Evolutionary conservation across 1,140 invertebrate species (phyloP).

Genomic region (Acromyrmex charruanus): DNA sequence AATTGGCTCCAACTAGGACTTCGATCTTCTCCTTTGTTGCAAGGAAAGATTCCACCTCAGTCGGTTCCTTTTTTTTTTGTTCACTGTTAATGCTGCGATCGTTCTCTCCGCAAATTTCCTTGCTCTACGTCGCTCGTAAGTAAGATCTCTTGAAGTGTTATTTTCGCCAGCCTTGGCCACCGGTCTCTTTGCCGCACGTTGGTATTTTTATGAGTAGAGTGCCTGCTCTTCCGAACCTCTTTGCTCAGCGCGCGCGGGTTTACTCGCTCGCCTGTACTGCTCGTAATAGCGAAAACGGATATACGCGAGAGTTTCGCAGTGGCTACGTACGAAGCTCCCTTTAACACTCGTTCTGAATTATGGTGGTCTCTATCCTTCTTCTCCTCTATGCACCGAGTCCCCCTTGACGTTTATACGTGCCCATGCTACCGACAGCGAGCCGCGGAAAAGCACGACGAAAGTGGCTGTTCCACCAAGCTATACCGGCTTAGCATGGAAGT

Average conservation of each 20-base stretch:
- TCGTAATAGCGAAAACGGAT: slow-evolving; percentile 43
- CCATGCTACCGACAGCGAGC: slow-evolving; percentile 46
- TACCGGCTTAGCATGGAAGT: slow-evolving; percentile 66
- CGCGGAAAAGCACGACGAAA: slow-evolving; percentile 66
- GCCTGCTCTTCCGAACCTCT: slow-evolving; percentile 66
- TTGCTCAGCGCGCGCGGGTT: slow-evolving; percentile 28
- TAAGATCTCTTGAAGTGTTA: slow-evolving; percentile 79
- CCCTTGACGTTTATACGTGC: slow-evolving; percentile 62
- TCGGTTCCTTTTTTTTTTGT: slow-evolving; percentile 53
- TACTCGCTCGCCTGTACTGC: slow-evolving; percentile 44
- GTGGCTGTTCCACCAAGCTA: slow-evolving; percentile 62
- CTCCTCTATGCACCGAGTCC: background rate
- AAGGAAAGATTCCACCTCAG: background rate
- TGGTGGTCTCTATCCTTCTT: slow-evolving; percentile 48
- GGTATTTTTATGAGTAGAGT: slow-evolving; percentile 81
- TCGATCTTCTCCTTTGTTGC: slow-evolving; percentile 12
- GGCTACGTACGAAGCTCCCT: slow-evolving; percentile 58
- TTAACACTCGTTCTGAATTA: slow-evolving; percentile 74
- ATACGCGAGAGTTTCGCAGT: slow-evolving; percentile 55
- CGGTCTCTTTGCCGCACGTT: slow-evolving; percentile 66
- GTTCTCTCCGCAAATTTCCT: slow-evolving; percentile 69
- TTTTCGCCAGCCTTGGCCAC: slow-evolving; percentile 69
- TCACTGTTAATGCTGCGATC: slow-evolving; percentile 49
- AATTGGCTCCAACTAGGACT: slow-evolving; percentile 31
- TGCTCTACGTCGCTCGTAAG: slow-evolving; percentile 70